Evolutionary conservation across 2,888 invertebrate species (phyloP), one percentile per base, ranked within the genome.

Genomic region (Atrina japonica): DNA sequence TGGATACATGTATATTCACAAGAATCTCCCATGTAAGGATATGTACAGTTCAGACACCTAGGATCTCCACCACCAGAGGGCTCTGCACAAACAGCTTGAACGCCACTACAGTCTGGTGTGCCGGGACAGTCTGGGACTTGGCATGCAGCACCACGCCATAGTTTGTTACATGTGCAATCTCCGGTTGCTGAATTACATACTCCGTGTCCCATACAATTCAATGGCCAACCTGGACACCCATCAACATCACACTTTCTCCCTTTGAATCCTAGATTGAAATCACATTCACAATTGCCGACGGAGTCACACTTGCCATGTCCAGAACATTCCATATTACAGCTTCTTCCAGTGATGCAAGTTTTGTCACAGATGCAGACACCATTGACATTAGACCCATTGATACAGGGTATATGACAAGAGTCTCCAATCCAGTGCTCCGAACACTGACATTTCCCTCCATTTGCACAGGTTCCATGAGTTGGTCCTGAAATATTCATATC

Each of bases 161-260:
- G 78, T 1, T 68, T 56, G 41, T 80, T 68, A 66, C 84, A 84
- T 7, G 64, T 41, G 50, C 84, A 84, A 14, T 66, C 64, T 47
- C 70, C 53, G 9, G 65, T 70, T 6, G 75, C 71, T n/a, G 18
- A 50, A 23, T 80, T 78, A 66, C 82, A 82, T 1, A 70, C 55
- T 2, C 82, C 82, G 47, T 81, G 81, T 29, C 75, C 80, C 49
- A 72, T 76, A 64, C 86, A 86, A 61, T 77, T 72, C 30, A 70
- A 47, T 9, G 86, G 86, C 83, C 84, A 85, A 7, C 86, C 86
- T 9, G 85, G 83, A 63, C 86, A 86, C 2, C 78, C 77, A 11
- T 68, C 76, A n/a, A 66, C 23, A 11, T 80, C 70, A 73, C 86
- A 86, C 35, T 65, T 69, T 2, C 63, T 74, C 1, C 86, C 85